Base-by-base conservation (phyloP, 2,888 invertebrate species). In the Drosophila incognita region DNA sequence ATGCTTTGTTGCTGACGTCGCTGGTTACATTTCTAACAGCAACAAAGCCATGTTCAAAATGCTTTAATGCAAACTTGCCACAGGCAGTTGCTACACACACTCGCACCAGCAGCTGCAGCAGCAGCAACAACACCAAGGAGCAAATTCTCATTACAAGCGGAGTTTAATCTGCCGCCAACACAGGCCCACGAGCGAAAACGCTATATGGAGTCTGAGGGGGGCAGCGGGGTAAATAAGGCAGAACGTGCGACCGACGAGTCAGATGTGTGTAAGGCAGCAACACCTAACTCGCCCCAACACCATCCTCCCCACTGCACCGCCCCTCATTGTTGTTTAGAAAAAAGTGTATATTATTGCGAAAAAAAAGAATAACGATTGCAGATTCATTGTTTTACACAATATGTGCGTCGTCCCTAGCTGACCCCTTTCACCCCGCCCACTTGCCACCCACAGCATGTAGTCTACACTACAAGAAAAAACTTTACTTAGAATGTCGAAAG, bases 381-480 rank as follows among this genome's bases (percentile, higher is more conserved):
- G 87, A 89, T 83, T 83, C 83, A 87, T 87, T 87, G 89, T 89
- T 87, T 87, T 71, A 76, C 83, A 80, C 87, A 87, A 87, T 89
- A 87, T 87, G 87, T 76, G 66, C 71, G 68, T 57, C 57, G 24
- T 24, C 46, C 67, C 49, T 36, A 42, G 24, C 52, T 18, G 13
- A 15, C 31, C 33, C 48, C 42, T 7, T 29, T 38, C 27, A n/a
- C 5, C 8, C 10, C 40, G 0, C 11, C n/a, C 13, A 5, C 24
- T 27, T 27, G 4, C 11, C 7, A 1, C 29, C 29, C 4, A 27
- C 54, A 54, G 36, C 36, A 29, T 27, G n/a, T 11, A 51, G 51
- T 6, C 1, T 27, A 27, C 54, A 54, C 54, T 54, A 10, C 1
- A 54, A 27, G 13, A 27, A 36, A 53, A 27, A 5, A 2, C 24